A percentile compares a stretch with the other conserved stretches of the same genome.
Conservation (phyloP, 2,113 vertebrate genomes). For the Phainopepla nitens region DNA sequence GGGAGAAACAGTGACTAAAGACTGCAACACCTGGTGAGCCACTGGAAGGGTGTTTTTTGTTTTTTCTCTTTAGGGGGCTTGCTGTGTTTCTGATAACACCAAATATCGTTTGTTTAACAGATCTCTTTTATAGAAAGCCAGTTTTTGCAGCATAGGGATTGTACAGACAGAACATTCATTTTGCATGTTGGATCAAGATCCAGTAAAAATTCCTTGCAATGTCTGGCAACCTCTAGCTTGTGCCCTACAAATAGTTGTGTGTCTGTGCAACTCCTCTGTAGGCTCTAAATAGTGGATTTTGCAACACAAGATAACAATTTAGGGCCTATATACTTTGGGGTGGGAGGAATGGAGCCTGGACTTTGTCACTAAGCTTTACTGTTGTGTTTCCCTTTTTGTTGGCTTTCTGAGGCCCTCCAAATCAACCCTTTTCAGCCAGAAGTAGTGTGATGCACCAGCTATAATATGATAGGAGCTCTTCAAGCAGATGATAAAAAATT, state of each 20-base stretch:
- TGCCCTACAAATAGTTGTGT: not conserved
- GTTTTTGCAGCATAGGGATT: not conserved
- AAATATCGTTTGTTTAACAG: not conserved
- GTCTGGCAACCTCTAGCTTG: not conserved
- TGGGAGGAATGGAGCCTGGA: not conserved
- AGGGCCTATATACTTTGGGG: not conserved
- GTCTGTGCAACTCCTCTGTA: not conserved
- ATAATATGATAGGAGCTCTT: not conserved
- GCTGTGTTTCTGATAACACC: not conserved
- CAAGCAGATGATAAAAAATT: not conserved
- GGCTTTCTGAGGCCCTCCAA: not conserved
- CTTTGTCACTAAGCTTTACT: not conserved
- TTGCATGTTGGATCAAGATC: not conserved
- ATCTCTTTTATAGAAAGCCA: not conserved
- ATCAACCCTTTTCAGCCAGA: not conserved
- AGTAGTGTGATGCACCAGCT: not conserved
- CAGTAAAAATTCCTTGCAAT: not conserved
- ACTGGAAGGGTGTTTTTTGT: not conserved
- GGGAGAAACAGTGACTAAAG: conserved; percentile 77
- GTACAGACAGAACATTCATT: not conserved
- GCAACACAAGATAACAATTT: not conserved
- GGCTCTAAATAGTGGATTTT: not conserved
- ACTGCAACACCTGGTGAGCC: conserved; percentile 93
- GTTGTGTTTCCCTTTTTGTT: not conserved
- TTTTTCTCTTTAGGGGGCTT: not conserved